Evolutionary conservation across 2,888 invertebrate genomes (phyloP).

Genomic region (Prosapia bicincta): DNA sequence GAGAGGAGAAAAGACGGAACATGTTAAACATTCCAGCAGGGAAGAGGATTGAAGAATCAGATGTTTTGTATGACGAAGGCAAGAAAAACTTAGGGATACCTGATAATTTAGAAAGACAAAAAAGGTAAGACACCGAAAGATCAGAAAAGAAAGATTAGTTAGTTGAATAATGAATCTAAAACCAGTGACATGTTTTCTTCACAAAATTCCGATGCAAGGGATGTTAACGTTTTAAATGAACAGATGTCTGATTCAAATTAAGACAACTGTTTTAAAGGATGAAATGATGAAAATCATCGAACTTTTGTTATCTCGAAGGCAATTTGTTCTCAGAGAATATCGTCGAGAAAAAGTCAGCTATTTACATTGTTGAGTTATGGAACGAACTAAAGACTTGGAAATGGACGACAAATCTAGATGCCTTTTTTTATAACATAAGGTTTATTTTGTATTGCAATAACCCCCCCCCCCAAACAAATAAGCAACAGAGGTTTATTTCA

Average conservation of each 20-base stretch:
- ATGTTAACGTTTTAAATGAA: not conserved
- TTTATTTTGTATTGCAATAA: not conserved
- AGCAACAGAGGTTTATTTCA: no score
- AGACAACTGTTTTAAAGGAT: not conserved
- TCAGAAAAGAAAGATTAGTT: not conserved
- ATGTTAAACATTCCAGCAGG: not conserved
- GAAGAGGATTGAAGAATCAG: not conserved
- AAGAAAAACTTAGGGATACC: not conserved
- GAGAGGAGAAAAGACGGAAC: not conserved
- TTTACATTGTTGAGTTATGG: not conserved
- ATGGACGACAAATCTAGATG: not conserved
- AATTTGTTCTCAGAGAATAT: not conserved
- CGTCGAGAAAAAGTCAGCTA: not conserved
- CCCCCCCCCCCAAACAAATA: not conserved
- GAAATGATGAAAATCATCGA: not conserved
- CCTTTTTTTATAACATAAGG: not conserved
- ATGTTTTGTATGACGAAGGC: not conserved
- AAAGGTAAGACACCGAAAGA: not conserved
- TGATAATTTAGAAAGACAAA: not conserved
- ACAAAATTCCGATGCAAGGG: not conserved
- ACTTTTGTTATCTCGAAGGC: not conserved
- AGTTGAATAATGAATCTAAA: not conserved
- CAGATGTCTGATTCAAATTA: not conserved
- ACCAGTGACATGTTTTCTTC: not conserved
- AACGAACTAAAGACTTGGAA: not conserved